A percentile compares a stretch with the other conserved stretches of the same genome.
Evolutionary conservation across 2,113 vertebrate genomes (phyloP).

Genomic region (Eonycteris spelaea): DNA sequence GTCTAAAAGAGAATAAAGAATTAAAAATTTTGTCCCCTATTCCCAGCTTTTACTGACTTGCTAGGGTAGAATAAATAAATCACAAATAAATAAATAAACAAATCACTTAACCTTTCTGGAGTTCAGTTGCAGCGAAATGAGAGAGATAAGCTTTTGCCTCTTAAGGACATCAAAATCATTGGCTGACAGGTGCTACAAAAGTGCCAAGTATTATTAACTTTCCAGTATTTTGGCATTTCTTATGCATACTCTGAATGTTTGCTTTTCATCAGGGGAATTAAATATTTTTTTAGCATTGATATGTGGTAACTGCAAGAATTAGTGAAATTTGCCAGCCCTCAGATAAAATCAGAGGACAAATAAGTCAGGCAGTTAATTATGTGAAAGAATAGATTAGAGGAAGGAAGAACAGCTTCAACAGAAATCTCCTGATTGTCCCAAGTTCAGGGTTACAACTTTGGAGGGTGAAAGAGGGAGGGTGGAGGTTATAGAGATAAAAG

Average conservation of each 20-base stretch:
- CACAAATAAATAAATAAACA: conserved; percentile 74
- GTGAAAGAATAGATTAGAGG: conserved; percentile 42
- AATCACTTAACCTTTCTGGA: conserved; percentile 73
- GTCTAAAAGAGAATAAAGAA: conserved; percentile 10
- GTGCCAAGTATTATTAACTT: conserved; percentile 60
- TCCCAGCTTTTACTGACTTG: conserved; percentile 60
- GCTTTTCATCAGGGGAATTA: conserved; percentile 64
- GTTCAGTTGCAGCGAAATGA: conserved; percentile 47
- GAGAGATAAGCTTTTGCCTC: conserved; percentile 40
- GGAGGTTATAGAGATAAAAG: conserved; percentile 39
- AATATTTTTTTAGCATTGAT: conserved; percentile 64
- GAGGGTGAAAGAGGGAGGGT: conserved; percentile 43
- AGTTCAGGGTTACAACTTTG: conserved; percentile 36
- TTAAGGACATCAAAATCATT: conserved; percentile 32
- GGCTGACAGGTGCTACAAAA: conserved; percentile 6
- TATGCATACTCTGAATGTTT: conserved; percentile 53
- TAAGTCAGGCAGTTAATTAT: conserved; percentile 69
- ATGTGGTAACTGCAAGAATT: conserved; percentile 62
- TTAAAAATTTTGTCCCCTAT: conserved; percentile 52
- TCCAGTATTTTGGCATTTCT: conserved; percentile 28
- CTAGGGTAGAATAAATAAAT: conserved; percentile 58
- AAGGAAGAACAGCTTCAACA: conserved; percentile 34
- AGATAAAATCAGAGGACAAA: conserved; percentile 72
- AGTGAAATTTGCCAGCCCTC: conserved; percentile 47
- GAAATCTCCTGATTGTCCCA: conserved; percentile 48